These are phyloP conservation scores for Parasteatoda lunata DNA, from an alignment of 2,888 invertebrate species.

Conservation along the genomic window DNA sequence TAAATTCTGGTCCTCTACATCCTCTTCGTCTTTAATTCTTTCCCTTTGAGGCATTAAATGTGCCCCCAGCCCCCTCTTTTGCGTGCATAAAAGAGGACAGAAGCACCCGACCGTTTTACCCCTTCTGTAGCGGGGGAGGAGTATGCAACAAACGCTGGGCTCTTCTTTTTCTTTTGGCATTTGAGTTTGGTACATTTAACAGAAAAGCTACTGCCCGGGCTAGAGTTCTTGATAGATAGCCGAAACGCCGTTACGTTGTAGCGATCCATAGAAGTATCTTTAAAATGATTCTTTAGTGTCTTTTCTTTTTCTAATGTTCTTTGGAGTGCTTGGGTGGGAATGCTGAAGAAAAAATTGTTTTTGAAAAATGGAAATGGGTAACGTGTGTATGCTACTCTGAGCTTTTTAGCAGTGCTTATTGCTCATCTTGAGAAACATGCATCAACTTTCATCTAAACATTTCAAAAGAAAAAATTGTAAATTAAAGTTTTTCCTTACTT, in stretches of 20 bases:
- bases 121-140: neutral
- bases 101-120: slow-evolving; percentile 29
- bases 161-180: neutral
- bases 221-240: slow-evolving; percentile 23
- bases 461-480: no score
- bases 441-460: no score
- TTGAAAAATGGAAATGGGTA: no score
- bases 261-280: neutral
- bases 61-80: slow-evolving; percentile 11
- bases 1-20: slow-evolving; percentile 50
- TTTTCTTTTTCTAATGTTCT: no score
- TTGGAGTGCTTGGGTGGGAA: no score
- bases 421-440: no score
- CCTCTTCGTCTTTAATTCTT: neutral
- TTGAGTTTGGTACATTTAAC: slow-evolving; percentile 47
- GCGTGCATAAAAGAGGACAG: neutral
- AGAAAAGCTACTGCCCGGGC: slow-evolving; percentile 15
- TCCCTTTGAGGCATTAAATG: slow-evolving; percentile 9
- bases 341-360: no score
- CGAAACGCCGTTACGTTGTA: slow-evolving; percentile 15
- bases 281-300: no score
- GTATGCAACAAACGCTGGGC: neutral
- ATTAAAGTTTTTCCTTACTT: no score
- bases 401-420: no score
- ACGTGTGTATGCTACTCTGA: no score